Conservation (phyloP, 2,888 invertebrate genomes). For the Malacosoma neustria region DNA sequence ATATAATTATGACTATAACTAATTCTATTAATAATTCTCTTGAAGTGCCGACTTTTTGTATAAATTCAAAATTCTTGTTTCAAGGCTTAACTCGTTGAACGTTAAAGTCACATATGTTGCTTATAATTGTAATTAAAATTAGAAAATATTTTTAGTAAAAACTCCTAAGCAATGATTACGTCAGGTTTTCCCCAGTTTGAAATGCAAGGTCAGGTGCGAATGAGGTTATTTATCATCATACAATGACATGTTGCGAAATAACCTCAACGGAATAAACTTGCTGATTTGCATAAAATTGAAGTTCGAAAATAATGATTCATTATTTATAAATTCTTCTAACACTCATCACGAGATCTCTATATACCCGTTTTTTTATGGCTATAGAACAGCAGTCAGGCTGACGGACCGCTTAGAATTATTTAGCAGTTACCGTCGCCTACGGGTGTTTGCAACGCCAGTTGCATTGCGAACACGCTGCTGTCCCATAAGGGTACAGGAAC, state of each 20-base stretch:
- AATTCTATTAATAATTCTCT: background rate
- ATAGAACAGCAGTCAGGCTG: too few relatives aligned
- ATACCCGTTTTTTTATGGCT: too few relatives aligned
- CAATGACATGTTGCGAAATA: background rate
- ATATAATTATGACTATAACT: background rate
- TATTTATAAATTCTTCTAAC: too few relatives aligned
- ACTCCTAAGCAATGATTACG: background rate
- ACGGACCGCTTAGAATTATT: too few relatives aligned
- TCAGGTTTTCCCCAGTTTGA: background rate
- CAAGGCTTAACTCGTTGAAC: background rate
- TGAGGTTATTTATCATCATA: background rate
- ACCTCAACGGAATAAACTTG: too few relatives aligned
- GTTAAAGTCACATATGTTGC: background rate
- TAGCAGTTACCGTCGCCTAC: too few relatives aligned
- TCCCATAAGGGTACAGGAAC: too few relatives aligned
- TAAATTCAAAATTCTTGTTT: background rate
- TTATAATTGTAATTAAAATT: background rate
- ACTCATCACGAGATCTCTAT: too few relatives aligned
- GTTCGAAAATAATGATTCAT: too few relatives aligned
- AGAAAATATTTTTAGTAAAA: background rate
- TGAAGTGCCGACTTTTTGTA: background rate
- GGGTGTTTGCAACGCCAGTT: too few relatives aligned
- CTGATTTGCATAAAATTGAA: too few relatives aligned
- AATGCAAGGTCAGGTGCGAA: background rate
- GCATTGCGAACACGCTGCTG: too few relatives aligned